Conservation (phyloP, 2,113 vertebrate species). For the Lagopus muta region DNA sequence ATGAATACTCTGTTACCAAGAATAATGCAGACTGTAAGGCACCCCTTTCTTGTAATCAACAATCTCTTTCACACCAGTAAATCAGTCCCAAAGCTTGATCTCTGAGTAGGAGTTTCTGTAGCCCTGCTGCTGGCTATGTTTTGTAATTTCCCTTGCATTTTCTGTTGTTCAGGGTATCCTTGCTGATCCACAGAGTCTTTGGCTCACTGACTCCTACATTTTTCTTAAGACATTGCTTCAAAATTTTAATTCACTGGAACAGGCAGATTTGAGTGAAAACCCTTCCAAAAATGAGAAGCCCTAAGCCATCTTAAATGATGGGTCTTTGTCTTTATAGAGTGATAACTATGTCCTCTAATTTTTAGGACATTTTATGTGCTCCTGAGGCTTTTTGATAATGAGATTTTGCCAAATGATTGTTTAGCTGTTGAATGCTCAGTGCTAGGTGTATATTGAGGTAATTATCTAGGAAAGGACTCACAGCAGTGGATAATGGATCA, state of each 20-base stretch:
- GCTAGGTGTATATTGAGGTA: background rate
- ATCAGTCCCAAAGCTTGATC: background rate
- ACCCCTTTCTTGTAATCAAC: background rate
- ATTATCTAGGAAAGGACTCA: conserved; percentile 13
- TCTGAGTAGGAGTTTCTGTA: background rate
- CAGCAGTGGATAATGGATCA: background rate
- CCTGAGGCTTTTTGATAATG: background rate
- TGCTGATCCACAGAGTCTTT: background rate
- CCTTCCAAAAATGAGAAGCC: conserved; percentile 16
- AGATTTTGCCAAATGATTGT: conserved; percentile 14
- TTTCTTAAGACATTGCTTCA: background rate
- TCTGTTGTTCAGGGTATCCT: background rate
- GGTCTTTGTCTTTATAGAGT: conserved; percentile 16
- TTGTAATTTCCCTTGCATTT: background rate
- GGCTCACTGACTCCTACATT: background rate
- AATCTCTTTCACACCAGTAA: background rate
- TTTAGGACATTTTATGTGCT: background rate
- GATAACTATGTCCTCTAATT: conserved; percentile 39
- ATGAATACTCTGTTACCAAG: background rate
- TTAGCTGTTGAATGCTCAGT: background rate
- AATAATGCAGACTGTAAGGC: background rate
- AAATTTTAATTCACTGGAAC: background rate
- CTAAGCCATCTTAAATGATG: background rate
- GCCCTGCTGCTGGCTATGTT: background rate
- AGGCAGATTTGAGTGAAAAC: conserved; percentile 19